These are phyloP conservation scores for Ormyrus labotus DNA, from an alignment of 2,888 invertebrate species.

Conservation along the genomic window DNA sequence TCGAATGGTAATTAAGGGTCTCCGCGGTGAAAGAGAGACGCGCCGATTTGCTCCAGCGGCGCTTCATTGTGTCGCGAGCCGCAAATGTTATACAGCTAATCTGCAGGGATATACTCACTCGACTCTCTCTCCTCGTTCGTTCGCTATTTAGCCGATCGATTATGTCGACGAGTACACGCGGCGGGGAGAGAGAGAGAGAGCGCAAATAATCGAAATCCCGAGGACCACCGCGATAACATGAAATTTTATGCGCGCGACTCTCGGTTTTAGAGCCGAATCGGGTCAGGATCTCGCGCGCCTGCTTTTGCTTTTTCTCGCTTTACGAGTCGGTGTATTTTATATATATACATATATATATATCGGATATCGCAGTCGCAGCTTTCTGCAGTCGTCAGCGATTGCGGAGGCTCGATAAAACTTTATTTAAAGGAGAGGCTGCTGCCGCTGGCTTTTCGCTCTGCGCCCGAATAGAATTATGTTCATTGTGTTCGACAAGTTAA, in stretches of 20 bases:
- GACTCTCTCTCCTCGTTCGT: not conserved
- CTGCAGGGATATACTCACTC: slow-evolving; percentile 12
- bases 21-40: not conserved
- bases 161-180: not conserved
- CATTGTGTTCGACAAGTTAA: too few relatives aligned
- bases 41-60: not conserved
- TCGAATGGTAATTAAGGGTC: slow-evolving; percentile 41
- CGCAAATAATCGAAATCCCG: slow-evolving; percentile 15
- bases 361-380: not conserved
- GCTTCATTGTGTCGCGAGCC: slow-evolving; percentile 19
- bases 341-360: not conserved
- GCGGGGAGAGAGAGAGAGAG: not conserved
- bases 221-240: not conserved
- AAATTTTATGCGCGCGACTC: not conserved
- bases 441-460: too few relatives aligned
- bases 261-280: not conserved
- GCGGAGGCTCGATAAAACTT: slow-evolving; percentile 19
- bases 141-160: slow-evolving; percentile 32
- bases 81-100: slow-evolving; percentile 42
- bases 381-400: slow-evolving; percentile 18
- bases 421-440: slow-evolving; percentile 17
- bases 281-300: not conserved
- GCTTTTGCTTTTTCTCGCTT: not conserved
- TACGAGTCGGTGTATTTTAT: slow-evolving; percentile 18
- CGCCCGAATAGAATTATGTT: too few relatives aligned